These are phyloP conservation scores for Nyctibius grandis DNA, from an alignment of 2,797 vertebrate genomes.

Conservation along the genomic window DNA sequence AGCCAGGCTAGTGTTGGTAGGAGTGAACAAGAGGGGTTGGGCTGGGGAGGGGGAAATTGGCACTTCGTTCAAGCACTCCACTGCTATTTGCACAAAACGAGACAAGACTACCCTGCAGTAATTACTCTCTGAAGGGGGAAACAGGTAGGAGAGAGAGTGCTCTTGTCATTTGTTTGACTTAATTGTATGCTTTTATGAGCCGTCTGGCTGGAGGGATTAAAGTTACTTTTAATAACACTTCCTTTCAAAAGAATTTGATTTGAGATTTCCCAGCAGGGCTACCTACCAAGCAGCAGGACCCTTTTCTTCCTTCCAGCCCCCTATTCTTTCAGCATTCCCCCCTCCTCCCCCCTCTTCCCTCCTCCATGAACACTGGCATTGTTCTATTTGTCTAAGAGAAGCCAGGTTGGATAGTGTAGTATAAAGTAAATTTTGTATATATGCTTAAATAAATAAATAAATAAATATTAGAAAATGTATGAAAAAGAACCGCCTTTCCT, in stretches of 20 bases:
- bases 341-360: background rate
- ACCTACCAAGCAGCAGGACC: constrained; percentile 59
- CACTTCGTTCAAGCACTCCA: constrained; percentile 6
- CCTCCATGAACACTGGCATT: background rate
- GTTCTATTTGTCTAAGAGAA: constrained; percentile 14
- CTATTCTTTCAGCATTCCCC: background rate
- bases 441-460: background rate
- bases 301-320: constrained; percentile 27
- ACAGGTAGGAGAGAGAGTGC: constrained; percentile 71
- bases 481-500: background rate
- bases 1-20: background rate
- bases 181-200: constrained; percentile 77
- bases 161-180: constrained; percentile 77
- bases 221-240: constrained; percentile 78
- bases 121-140: constrained; percentile 73
- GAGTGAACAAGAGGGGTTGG: background rate
- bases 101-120: constrained; percentile 59
- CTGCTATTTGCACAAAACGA: constrained; percentile 55
- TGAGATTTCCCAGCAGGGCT: constrained; percentile 75
- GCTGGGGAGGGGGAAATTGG: background rate
- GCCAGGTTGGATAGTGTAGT: background rate
- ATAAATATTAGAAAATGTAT: background rate
- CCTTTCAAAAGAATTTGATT: constrained; percentile 74
- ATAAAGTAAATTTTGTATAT: background rate
- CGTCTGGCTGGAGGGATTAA: constrained; percentile 74